Evolutionary conservation across 2,888 invertebrate species (phyloP).

Genomic region (Cephalotes varians): DNA sequence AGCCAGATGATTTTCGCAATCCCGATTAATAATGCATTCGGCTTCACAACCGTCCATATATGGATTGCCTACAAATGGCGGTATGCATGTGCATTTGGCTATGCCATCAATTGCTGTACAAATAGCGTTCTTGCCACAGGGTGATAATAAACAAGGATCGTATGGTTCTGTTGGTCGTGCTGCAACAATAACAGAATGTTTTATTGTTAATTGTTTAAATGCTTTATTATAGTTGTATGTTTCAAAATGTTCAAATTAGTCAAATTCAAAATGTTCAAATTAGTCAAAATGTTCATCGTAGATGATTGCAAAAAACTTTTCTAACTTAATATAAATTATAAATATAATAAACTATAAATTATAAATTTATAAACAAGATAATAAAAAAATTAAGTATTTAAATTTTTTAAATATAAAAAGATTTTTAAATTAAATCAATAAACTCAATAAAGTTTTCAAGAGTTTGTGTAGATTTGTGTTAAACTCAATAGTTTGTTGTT

Average conservation of each 20-base stretch:
- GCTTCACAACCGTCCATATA: constrained; percentile 92
- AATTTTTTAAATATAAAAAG: neutral
- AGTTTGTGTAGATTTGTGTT: neutral
- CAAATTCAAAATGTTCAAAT: too few relatives aligned
- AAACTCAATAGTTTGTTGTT: neutral
- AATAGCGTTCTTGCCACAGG: constrained; percentile 94
- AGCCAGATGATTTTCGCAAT: constrained; percentile 92
- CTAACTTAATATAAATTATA: constrained; percentile 2
- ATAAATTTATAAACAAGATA: neutral
- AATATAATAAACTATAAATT: too few relatives aligned
- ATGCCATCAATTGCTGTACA: constrained; percentile 90
- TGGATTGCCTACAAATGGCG: constrained; percentile 95
- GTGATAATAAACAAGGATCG: constrained; percentile 92
- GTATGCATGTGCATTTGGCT: constrained; percentile 94
- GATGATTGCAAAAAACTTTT: neutral
- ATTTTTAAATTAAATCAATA: neutral
- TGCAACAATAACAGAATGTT: constrained; percentile 32
- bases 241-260: neutral
- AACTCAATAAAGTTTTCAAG: neutral
- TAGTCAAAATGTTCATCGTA: neutral
- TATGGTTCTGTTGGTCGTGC: constrained; percentile 72
- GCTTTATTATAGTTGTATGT: neutral
- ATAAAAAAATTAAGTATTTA: neutral
- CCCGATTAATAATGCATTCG: constrained; percentile 93
- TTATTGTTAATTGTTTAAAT: neutral